Conservation (phyloP, 2,797 vertebrate genomes). For the Girardinus metallicus region DNA sequence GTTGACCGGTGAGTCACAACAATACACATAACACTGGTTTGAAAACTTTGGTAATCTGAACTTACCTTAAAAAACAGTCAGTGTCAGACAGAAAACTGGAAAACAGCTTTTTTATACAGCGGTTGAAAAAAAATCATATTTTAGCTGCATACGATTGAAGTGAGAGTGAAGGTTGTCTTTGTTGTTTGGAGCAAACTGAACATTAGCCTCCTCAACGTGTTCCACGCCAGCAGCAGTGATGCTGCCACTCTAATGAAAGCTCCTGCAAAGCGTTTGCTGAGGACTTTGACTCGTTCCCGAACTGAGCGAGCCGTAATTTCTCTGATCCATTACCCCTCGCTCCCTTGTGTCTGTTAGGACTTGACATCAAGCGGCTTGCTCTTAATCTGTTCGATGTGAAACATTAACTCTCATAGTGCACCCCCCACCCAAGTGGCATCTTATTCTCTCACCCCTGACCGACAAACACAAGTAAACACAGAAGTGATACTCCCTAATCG, state of each 20-base stretch:
- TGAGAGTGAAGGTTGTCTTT: neutral
- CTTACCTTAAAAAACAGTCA: neutral
- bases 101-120: neutral
- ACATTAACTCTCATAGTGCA: constrained; percentile 52
- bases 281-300: constrained; percentile 31
- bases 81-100: neutral
- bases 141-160: neutral
- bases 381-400: constrained; percentile 66
- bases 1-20: too few relatives aligned
- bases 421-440: neutral
- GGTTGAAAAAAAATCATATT: neutral
- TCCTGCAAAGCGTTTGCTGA: constrained; percentile 31
- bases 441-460: constrained; percentile 41
- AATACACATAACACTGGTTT: too few relatives aligned
- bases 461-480: constrained; percentile 50
- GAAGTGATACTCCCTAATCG: constrained; percentile 25
- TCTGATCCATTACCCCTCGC: constrained; percentile 66
- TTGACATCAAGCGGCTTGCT: constrained; percentile 44
- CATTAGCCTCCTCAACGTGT: neutral
- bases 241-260: constrained; percentile 30
- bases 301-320: constrained; percentile 54
- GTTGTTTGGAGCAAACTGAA: neutral
- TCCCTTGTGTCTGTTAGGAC: constrained; percentile 53
- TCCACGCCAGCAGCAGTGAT: neutral
- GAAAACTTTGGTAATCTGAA: neutral